These are phyloP conservation scores for Corythoichthys haematopterus DNA, from an alignment of 2,113 vertebrate species.

Conservation along the genomic window DNA sequence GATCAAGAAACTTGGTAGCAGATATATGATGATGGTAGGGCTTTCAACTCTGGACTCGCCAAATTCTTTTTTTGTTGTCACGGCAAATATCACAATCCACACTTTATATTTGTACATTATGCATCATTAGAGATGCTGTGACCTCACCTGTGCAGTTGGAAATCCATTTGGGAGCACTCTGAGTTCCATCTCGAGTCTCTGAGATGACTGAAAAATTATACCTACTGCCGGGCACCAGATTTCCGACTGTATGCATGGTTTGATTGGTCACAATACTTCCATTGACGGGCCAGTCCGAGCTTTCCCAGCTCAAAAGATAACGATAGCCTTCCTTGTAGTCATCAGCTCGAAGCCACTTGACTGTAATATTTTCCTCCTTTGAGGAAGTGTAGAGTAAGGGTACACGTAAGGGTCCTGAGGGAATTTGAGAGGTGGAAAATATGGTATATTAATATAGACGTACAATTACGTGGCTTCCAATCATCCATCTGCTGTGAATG, in stretches of 20 bases:
- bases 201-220: conserved; percentile 65
- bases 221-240: conserved; percentile 57
- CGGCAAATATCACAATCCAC: too few species aligned
- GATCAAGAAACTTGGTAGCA: too few species aligned
- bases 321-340: conserved; percentile 29
- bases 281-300: accelerated
- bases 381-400: not conserved
- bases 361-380: not conserved
- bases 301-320: conserved; percentile 40
- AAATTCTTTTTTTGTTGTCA: too few species aligned
- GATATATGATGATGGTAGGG: too few species aligned
- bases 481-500: too few species aligned
- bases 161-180: not conserved
- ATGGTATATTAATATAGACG: too few species aligned
- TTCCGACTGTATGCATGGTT: accelerated
- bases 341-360: conserved; percentile 53
- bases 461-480: too few species aligned
- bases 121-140: not conserved
- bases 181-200: conserved; percentile 36
- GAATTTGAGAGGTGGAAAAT: not conserved
- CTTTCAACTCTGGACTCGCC: too few species aligned
- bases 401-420: conserved; percentile 47
- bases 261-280: accelerated
- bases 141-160: conserved; percentile 69
- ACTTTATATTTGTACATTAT: not conserved